Conservation (phyloP, 1,140 invertebrate genomes). For the Radopholus similis region DNA sequence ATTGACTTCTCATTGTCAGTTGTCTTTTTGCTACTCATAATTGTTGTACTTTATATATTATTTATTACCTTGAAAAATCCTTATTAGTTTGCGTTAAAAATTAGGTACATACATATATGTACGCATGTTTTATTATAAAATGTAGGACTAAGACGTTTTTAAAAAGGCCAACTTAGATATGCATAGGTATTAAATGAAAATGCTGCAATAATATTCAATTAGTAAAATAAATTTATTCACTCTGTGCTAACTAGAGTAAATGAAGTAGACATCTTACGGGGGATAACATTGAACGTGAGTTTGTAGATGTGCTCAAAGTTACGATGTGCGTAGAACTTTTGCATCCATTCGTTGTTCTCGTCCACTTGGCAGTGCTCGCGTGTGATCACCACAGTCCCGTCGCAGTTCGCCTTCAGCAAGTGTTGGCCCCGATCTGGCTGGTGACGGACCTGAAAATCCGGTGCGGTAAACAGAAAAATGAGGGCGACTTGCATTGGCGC, state of each 20-base stretch:
- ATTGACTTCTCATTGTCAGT: no score
- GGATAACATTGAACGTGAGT: slow-evolving; percentile 37
- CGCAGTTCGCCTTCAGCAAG: slow-evolving; percentile 21
- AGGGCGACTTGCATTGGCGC: slow-evolving; percentile 45
- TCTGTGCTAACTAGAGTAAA: slow-evolving; percentile 40
- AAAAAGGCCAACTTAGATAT: no score
- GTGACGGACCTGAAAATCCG: slow-evolving; percentile 19
- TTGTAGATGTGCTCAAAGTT: slow-evolving; percentile 38
- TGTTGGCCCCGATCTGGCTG: slow-evolving; percentile 9
- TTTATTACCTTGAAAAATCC: no score
- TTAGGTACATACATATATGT: no score
- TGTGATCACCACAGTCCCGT: slow-evolving; percentile 31
- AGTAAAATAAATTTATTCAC: slow-evolving; percentile 16
- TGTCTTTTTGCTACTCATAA: no score
- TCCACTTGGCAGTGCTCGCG: slow-evolving; percentile 25
- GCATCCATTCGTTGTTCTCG: slow-evolving; percentile 24
- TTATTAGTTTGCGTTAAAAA: no score
- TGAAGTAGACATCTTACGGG: slow-evolving; percentile 39
- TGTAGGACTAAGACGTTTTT: no score
- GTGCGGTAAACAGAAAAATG: not conserved
- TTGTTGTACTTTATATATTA: no score
- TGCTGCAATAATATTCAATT: no score
- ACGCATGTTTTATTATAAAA: no score
- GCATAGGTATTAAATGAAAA: no score
- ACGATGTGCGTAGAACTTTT: slow-evolving; percentile 19